Conservation (phyloP, 2,888 invertebrate genomes). For the Thereva unica region DNA sequence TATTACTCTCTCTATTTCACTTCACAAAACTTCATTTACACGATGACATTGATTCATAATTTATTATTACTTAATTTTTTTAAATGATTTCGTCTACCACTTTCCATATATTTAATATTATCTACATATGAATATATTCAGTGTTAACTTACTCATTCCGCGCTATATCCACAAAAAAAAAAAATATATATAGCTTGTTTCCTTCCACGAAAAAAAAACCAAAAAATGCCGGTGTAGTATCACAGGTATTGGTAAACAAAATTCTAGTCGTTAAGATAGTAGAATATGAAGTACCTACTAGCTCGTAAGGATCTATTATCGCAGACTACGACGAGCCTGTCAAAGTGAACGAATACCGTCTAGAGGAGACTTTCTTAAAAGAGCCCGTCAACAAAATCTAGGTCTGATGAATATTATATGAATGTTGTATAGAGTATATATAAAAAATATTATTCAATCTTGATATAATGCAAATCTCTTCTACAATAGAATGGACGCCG, state of each 20-base stretch:
- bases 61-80: too few relatives aligned
- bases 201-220: background rate
- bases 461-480: constrained; percentile 31
- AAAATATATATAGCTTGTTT: too few relatives aligned
- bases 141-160: constrained; percentile 25
- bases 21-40: too few relatives aligned
- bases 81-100: background rate
- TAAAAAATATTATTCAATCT: constrained; percentile 16
- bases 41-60: too few relatives aligned
- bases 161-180: background rate
- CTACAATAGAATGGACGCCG: constrained; percentile 18
- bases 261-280: background rate
- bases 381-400: constrained; percentile 8
- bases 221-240: background rate
- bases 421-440: constrained; percentile 11
- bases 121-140: constrained; percentile 1
- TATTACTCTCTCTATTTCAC: too few relatives aligned
- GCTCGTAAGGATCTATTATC: too few relatives aligned
- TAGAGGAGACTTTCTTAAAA: constrained; percentile 8
- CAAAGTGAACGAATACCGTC: constrained; percentile 1
- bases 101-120: background rate
- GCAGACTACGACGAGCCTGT: background rate
- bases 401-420: background rate
- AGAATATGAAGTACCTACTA: background rate
- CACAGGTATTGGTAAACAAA: background rate